phyloP scores from a whole-genome alignment of 2,888 invertebrate species.

The Eledone cirrhosa region DNA sequence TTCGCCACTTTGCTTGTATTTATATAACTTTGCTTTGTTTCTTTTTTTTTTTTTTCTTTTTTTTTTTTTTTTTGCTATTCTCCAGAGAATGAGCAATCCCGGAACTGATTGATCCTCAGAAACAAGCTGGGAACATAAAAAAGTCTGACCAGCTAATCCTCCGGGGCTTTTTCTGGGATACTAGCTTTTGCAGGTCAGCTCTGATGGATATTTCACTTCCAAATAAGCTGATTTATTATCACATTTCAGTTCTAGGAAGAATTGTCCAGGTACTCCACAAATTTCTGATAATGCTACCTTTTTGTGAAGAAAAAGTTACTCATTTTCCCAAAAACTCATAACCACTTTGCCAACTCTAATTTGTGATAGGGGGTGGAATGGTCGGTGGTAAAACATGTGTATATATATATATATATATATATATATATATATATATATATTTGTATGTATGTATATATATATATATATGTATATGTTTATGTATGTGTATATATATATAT shows the following conservation, averaged over 20 bases:
- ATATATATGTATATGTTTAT: no score
- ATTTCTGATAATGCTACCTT: background rate
- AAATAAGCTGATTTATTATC: slow-evolving; percentile 22
- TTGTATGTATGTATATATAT: no score
- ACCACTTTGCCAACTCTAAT: background rate
- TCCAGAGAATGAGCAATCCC: slow-evolving; percentile 27
- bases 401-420: no score
- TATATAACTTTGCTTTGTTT: background rate
- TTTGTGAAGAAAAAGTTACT: background rate
- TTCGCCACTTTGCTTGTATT: slow-evolving; percentile 27
- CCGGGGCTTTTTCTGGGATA: slow-evolving; percentile 25
- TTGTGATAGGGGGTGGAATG: background rate
- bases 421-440: no score
- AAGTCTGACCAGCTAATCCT: slow-evolving; percentile 26
- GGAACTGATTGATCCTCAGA: slow-evolving; percentile 20
- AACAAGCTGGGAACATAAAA: slow-evolving; percentile 23
- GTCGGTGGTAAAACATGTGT: no score
- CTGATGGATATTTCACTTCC: slow-evolving; percentile 23
- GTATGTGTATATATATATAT: no score
- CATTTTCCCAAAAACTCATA: no score
- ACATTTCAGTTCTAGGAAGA: slow-evolving; percentile 24
- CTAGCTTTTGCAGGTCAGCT: slow-evolving; percentile 27
- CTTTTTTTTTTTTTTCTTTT: slow-evolving; percentile 7
- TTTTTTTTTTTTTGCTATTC: slow-evolving; percentile 26
- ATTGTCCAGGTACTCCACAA: slow-evolving; percentile 8